Base-by-base conservation (phyloP, 2,888 invertebrate genomes). In the Hypselothyrea guttata region DNA sequence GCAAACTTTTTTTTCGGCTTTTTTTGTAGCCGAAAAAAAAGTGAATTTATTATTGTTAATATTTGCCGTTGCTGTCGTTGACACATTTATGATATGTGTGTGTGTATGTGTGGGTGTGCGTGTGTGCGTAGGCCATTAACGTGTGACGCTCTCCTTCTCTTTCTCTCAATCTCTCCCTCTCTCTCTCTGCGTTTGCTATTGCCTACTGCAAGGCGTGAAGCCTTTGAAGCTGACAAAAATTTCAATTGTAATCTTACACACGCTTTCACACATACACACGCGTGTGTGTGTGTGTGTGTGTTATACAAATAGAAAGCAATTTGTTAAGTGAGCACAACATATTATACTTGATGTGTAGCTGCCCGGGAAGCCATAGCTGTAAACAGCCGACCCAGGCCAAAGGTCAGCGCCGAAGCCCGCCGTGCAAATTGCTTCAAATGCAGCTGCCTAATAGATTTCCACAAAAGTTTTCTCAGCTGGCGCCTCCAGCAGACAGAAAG, bases 11-110 rank as follows among this genome's bases (percentile, higher is more conserved):
- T 49, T 52, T 56, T 49, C 9, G 58, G 41, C 41, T 52, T 41
- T 57, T 57, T 65, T 65, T 30, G 41, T 18, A 37, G 58, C 34
- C 38, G 34, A 56, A 42, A 56, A 40, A 11, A 30, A 38, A 38
- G 18, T 7, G 40, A 72, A 72, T 74, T 76, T 74, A 75, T 75
- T 72, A 58, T 74, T 62, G 54, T 45, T 75, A 59, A 67, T 77
- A 77, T 77, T 71, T 77, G 64, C 22, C 51, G 58, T 65, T 60
- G 33, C 60, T 70, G 75, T 45, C 62, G 67, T 45, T 77, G 75
- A 77, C 75, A 74, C 58, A 53, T 75, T 75, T 74, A 75, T 67
- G 74, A 70, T 62, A 49, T 64, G 58, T 44, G 60, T 28, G 28
- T 1, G 28, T 28, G 28, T 28, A 22, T 28, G 28, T 9, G 28